Percentiles rank a stretch among this genome's conserved stretches.
Conservation (phyloP, 2,888 invertebrate genomes). For the Stomorhina lunata region DNA sequence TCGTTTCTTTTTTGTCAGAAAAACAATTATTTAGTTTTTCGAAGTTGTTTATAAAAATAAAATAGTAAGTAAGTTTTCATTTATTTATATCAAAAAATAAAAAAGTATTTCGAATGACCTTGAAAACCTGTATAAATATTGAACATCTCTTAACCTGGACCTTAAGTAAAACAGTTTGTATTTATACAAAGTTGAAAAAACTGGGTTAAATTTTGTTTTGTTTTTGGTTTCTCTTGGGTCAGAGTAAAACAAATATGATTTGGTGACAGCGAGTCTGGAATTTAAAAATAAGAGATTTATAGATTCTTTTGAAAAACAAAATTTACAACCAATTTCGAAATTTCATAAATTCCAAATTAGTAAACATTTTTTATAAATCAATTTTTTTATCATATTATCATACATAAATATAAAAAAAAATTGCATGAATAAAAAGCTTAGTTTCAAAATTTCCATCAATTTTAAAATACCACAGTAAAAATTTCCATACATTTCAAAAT, state of each 20-base stretch:
- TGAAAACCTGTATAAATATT: slow-evolving; percentile 53
- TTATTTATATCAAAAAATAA: neutral
- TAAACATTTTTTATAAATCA: too few species aligned
- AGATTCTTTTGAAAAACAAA: too few species aligned
- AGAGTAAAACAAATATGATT: neutral
- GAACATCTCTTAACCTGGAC: slow-evolving; percentile 6
- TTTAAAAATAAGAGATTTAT: too few species aligned
- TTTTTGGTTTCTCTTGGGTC: neutral
- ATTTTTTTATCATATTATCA: too few species aligned
- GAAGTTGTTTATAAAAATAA: slow-evolving; percentile 25
- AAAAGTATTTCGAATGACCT: too few species aligned
- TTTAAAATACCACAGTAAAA: too few species aligned
- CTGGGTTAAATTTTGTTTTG: slow-evolving; percentile 34
- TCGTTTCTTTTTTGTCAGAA: slow-evolving; percentile 25
- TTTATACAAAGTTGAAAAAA: slow-evolving; percentile 23
- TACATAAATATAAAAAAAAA: too few species aligned
- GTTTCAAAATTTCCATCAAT: too few species aligned
- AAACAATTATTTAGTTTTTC: slow-evolving; percentile 38
- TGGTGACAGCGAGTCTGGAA: slow-evolving; percentile 37
- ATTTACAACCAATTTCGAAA: too few species aligned
- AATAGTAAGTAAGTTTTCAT: neutral
- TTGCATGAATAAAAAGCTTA: too few species aligned
- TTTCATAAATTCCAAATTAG: too few species aligned
- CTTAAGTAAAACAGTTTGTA: neutral
- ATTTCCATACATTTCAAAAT: too few species aligned